phyloP scores from a whole-genome alignment of 2,113 vertebrate genomes.

The Lepus timidus region DNA sequence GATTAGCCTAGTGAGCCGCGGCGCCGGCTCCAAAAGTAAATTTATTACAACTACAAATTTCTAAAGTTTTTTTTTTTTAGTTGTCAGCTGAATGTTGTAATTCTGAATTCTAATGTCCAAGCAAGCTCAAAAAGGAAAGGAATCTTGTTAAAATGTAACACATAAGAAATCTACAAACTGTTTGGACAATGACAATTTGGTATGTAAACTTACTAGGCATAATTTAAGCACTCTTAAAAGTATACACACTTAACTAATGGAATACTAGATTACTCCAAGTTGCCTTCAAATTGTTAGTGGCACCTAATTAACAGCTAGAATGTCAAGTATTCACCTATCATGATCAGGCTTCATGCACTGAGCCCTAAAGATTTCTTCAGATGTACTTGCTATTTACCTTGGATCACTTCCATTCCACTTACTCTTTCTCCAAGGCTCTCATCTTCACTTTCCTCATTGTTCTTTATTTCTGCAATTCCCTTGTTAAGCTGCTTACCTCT shows the following conservation, averaged over 20 bases:
- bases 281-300: neutral
- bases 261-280: neutral
- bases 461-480: neutral
- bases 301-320: neutral
- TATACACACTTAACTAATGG: neutral
- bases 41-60: constrained; percentile 43
- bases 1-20: too few relatives aligned
- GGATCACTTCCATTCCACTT: neutral
- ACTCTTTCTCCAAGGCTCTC: neutral
- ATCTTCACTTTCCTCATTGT: neutral
- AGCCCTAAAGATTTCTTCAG: neutral
- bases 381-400: neutral
- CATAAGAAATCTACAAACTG: neutral
- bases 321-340: neutral
- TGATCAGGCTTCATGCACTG: neutral
- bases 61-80: constrained; percentile 35
- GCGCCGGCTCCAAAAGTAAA: neutral
- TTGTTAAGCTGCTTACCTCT: neutral
- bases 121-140: neutral
- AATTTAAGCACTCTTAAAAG: constrained; percentile 23
- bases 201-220: neutral
- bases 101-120: neutral
- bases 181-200: neutral
- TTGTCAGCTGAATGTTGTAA: neutral
- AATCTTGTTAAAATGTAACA: constrained; percentile 27